Percentiles rank a stretch among this genome's conserved stretches.
phyloP scores from a whole-genome alignment of 1,140 invertebrate genomes.

The Macrostomum lignano region DNA sequence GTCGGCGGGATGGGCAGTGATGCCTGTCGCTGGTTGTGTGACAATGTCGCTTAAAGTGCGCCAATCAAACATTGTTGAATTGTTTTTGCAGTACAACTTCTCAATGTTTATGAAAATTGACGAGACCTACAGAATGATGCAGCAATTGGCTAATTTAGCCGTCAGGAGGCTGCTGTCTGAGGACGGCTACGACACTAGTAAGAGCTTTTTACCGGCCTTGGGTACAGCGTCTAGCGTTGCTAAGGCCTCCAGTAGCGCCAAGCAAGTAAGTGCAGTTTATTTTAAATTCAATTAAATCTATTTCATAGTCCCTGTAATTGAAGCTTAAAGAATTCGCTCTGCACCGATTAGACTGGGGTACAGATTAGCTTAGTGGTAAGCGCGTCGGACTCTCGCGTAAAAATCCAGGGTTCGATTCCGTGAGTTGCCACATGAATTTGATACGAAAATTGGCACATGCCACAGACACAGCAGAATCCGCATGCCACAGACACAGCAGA shows the following conservation, averaged over 20 bases:
- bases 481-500: too few relatives aligned
- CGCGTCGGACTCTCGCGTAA: too few relatives aligned
- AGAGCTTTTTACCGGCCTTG: background rate
- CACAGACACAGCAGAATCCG: too few relatives aligned
- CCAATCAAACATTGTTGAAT: too few relatives aligned
- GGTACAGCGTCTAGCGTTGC: background rate
- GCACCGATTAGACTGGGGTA: background rate
- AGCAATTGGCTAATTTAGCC: slow-evolving; percentile 75
- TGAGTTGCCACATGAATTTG: too few relatives aligned
- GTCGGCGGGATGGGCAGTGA: too few relatives aligned
- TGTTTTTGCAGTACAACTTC: slow-evolving; percentile 46
- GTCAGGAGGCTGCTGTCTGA: slow-evolving; percentile 30
- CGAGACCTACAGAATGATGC: slow-evolving; percentile 65
- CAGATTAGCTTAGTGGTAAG: too few relatives aligned
- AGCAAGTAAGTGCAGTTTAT: slow-evolving; percentile 1
- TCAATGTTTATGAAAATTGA: slow-evolving; percentile 58
- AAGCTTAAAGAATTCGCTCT: slow-evolving; percentile 3
- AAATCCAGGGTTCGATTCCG: too few relatives aligned
- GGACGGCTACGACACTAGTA: background rate
- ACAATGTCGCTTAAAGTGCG: too few relatives aligned
- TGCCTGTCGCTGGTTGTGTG: too few relatives aligned
- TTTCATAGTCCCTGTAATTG: background rate
- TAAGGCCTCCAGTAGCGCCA: background rate
- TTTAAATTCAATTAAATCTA: slow-evolving; percentile 5
- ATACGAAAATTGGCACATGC: too few relatives aligned